A percentile compares a stretch with the other conserved stretches of the same genome.
Evolutionary conservation across 2,797 vertebrate genomes (phyloP).

Genomic region (Manis pentadactyla): DNA sequence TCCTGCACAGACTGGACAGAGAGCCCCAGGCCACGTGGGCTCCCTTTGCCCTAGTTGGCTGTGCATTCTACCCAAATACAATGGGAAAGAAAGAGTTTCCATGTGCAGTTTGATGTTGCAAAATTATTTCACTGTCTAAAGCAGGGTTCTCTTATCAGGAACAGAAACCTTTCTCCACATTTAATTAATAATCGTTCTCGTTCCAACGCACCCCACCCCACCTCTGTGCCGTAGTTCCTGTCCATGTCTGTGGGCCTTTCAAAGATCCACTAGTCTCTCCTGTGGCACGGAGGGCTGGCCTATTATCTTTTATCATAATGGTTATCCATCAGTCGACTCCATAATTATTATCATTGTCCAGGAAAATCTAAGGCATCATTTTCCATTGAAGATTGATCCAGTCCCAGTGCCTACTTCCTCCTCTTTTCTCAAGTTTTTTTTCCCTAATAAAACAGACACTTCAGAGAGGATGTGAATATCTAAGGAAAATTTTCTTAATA

Average conservation of each 20-base stretch:
- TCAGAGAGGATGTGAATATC: neutral
- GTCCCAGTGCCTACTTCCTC: neutral
- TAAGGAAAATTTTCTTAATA: neutral
- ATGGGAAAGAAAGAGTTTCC: neutral
- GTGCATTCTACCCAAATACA: neutral
- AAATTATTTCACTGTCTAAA: neutral
- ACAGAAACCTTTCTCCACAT: neutral
- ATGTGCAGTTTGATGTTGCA: neutral
- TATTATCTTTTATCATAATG: neutral
- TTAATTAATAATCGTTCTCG: neutral
- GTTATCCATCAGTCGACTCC: neutral
- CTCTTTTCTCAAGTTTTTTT: constrained; percentile 35
- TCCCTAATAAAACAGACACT: neutral
- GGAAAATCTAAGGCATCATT: constrained; percentile 4
- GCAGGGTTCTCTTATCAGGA: neutral
- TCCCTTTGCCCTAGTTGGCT: neutral
- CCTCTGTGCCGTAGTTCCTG: neutral
- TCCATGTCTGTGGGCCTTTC: neutral
- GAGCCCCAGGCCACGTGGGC: neutral
- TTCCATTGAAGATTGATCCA: constrained; percentile 11
- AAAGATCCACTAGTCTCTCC: neutral
- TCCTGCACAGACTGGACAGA: neutral
- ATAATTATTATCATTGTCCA: neutral
- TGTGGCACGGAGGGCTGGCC: neutral
- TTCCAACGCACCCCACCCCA: fast-evolving